These are phyloP conservation scores for Panthera uncia DNA, from an alignment of 2,113 vertebrate species.

Conservation along the genomic window DNA sequence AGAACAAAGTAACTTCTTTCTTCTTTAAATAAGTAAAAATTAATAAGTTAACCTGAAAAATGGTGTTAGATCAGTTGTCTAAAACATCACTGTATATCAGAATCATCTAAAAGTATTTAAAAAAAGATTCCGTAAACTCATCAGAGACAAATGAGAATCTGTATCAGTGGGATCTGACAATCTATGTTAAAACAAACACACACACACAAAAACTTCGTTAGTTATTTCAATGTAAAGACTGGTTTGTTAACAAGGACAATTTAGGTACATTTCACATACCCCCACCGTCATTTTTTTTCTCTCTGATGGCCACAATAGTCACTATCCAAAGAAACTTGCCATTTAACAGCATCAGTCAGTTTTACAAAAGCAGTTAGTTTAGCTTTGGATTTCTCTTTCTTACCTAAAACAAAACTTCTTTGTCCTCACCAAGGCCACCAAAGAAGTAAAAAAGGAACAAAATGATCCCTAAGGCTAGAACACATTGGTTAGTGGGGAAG, in stretches of 20 bases:
- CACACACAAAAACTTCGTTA: neutral
- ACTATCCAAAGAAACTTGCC: neutral
- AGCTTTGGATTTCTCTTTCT: conserved; percentile 8
- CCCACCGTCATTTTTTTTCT: neutral
- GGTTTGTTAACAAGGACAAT: neutral
- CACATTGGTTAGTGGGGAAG: neutral
- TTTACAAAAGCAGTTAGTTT: conserved; percentile 27
- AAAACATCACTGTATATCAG: neutral
- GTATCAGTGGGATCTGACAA: neutral
- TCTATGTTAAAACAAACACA: neutral
- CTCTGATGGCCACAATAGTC: neutral
- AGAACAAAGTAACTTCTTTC: neutral
- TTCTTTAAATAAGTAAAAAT: neutral
- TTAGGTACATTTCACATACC: neutral
- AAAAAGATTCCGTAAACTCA: neutral
- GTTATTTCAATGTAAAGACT: neutral
- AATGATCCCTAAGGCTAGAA: neutral
- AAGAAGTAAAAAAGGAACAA: neutral
- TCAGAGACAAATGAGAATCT: neutral
- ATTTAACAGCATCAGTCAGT: neutral
- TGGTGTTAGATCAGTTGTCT: neutral
- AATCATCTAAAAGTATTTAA: neutral
- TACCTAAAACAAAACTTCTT: neutral
- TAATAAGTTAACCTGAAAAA: neutral
- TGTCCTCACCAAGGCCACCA: neutral